These are phyloP conservation scores for roundworm (Caenorhabditis elegans) DNA, from an alignment of 1,140 invertebrate species.

Conservation along the genomic window DNA sequence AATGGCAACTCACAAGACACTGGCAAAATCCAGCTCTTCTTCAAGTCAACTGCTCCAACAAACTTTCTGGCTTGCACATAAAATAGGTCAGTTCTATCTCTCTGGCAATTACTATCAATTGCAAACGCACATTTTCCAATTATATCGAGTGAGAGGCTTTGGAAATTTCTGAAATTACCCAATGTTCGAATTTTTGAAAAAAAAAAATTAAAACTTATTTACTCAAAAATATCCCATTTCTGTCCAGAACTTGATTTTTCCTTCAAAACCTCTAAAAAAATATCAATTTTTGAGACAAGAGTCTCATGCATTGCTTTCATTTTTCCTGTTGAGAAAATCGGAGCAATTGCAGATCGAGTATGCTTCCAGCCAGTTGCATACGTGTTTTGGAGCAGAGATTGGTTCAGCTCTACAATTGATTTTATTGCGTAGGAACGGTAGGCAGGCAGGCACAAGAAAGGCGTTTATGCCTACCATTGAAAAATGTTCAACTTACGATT, in stretches of 20 bases:
- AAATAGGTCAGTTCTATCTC: conserved; percentile 38
- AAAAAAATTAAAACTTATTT: too few species aligned
- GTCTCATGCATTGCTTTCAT: conserved; percentile 36
- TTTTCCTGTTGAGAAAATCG: conserved; percentile 25
- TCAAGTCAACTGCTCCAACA: not conserved
- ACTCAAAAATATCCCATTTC: conserved; percentile 33
- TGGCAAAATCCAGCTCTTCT: not conserved
- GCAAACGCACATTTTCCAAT: conserved; percentile 52
- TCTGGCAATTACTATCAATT: conserved; percentile 45
- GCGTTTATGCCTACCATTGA: too few species aligned
- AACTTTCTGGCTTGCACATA: conserved; percentile 4
- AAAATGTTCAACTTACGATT: conserved; percentile 6
- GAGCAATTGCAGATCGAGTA: not conserved
- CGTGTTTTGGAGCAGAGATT: not conserved
- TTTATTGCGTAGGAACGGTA: too few species aligned
- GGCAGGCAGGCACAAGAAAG: too few species aligned
- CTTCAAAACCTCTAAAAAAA: not conserved
- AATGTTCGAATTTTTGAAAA: too few species aligned
- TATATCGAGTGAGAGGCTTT: conserved; percentile 49
- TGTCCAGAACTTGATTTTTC: not conserved
- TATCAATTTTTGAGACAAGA: not conserved
- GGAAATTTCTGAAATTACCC: conserved; percentile 49
- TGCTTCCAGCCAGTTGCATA: not conserved
- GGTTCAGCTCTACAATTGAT: not conserved
- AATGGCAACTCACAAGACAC: not conserved